Evolutionary conservation across 1,140 invertebrate genomes (phyloP), one percentile per base, ranked within the genome.

Genomic region (Meloidogyne floridensis): DNA sequence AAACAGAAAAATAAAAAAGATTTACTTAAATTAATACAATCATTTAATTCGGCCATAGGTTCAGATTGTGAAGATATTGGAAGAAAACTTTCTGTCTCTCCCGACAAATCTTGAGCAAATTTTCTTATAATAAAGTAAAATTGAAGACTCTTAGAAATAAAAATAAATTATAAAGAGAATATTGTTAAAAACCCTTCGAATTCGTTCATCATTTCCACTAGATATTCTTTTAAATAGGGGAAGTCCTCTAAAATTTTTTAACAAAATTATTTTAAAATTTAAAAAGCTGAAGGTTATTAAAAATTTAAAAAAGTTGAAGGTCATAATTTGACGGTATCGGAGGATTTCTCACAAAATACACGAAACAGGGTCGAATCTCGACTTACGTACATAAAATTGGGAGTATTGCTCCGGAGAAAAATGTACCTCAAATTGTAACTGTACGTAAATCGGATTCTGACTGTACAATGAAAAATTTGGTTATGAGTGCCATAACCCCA

Each of bases 131-230:
- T 91, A 89, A 99, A 96, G 89, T 97, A 99, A 2, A 96, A 95
- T 85, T 96, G 92, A 80, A 99, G 98, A 0, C 95, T 95, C 92
- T 93, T 85, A 70, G 90, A 87, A 47, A 73, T 32, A 81, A 53
- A 4, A 84, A 15, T 71, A 20, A n/a, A 32, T 72, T 43, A 70
- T 70, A 11, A 79, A 65, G 13, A 76, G 51, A 42, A 56, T 75
- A 84, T 75, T 32, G 9, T 13, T 43, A 88, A 89, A 88, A 84
- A 92, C 92, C 83, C 95, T 93, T 75, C 96, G 92, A 10, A 96
- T 95, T 91, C 95, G 92, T 91, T 99, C 97, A 82, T 96, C 95
- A 91, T 98, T 96, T 79, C 96, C 97, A 91, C 96, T 98, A 4
- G 97, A 96, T 72, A 98, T 91, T 86, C 97, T 92, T 90, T 97